Conservation (phyloP, 2,797 vertebrate genomes). For the Vespertilio murinus region DNA sequence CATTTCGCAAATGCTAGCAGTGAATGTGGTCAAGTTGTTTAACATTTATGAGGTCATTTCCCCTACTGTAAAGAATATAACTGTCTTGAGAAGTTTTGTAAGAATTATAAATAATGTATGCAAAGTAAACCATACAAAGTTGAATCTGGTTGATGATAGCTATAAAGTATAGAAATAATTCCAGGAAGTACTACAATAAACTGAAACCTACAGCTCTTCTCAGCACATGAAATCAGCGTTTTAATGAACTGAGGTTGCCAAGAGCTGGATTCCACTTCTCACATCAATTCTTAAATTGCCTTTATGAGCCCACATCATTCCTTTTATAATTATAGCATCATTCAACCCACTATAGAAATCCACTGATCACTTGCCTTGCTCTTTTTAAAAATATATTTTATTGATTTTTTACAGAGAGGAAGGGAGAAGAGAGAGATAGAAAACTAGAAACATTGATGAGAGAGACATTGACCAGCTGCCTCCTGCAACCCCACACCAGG, state of each 20-base stretch:
- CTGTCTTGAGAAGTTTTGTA: not conserved
- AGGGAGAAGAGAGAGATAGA: too few species aligned
- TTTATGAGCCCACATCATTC: not conserved
- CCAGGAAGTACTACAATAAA: not conserved
- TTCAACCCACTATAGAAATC: not conserved
- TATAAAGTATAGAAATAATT: constrained; percentile 9
- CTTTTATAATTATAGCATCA: not conserved
- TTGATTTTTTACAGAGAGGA: too few species aligned
- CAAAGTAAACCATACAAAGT: not conserved
- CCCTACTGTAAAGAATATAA: not conserved
- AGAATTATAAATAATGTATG: not conserved
- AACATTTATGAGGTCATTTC: not conserved
- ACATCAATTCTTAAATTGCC: not conserved
- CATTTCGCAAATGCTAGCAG: not conserved
- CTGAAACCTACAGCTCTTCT: not conserved
- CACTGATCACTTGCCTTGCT: not conserved
- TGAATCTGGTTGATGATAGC: not conserved
- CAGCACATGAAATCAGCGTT: not conserved
- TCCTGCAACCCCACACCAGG: too few species aligned
- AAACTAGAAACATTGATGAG: too few species aligned
- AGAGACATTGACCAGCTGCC: too few species aligned
- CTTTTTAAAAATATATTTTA: too few species aligned
- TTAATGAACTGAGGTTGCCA: not conserved
- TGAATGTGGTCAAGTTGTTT: not conserved
- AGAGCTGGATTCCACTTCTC: not conserved